These are phyloP conservation scores for Acanthisitta chloris DNA, from an alignment of 2,113 vertebrate genomes.

Conservation along the genomic window DNA sequence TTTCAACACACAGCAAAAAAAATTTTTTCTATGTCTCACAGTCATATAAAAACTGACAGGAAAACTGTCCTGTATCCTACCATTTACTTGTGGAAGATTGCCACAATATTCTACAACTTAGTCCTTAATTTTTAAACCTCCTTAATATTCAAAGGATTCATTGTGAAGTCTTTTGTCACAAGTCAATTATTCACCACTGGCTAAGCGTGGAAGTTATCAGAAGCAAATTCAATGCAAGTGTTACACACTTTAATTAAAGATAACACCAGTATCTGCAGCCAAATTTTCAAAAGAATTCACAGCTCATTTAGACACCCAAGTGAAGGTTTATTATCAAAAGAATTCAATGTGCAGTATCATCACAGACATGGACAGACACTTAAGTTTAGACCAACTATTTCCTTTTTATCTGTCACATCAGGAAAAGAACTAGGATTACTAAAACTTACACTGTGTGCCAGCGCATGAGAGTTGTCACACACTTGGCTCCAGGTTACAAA, in stretches of 20 bases:
- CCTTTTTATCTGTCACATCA: background rate
- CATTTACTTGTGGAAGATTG: background rate
- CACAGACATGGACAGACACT: background rate
- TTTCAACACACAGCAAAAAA: background rate
- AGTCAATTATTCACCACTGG: background rate
- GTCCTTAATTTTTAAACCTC: background rate
- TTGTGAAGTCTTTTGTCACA: background rate
- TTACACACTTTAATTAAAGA: background rate
- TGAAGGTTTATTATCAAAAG: background rate
- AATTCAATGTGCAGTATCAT: background rate
- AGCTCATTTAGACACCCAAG: background rate
- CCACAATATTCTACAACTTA: background rate
- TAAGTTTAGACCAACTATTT: background rate
- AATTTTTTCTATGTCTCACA: background rate
- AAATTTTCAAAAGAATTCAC: background rate
- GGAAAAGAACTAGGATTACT: background rate
- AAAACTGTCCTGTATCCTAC: background rate
- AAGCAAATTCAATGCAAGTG: background rate
- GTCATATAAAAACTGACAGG: background rate
- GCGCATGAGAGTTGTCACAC: background rate
- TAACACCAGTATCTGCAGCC: background rate
- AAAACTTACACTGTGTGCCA: rapidly evolving
- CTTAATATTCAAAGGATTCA: background rate
- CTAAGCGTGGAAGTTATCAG: background rate
- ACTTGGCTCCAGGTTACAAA: background rate